Evolutionary conservation across 1,140 invertebrate genomes (phyloP), one percentile per base, ranked within the genome.

Genomic region (Pseudomyrmex cubaensis): DNA sequence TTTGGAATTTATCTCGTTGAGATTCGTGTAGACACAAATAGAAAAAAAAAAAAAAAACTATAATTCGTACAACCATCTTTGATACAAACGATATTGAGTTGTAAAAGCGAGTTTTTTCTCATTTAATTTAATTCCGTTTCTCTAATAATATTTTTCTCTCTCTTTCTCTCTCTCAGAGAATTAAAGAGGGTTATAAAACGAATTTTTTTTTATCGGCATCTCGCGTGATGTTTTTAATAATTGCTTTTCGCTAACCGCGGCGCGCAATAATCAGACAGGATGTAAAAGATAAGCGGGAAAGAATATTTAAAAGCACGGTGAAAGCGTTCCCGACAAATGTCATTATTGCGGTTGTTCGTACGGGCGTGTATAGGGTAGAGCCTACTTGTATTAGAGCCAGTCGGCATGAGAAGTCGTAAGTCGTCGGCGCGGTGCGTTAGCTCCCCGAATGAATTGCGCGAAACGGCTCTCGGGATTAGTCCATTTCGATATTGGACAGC

Each of bases 401-500:
- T 35, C 64, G 69, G 48, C 50, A 50, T 46, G 57, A 25, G 4
- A 10, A 63, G 57, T 82, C 50, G 54, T 85, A 76, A 85, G 46
- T 83, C 73, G 75, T 48, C 61, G 25, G 17, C 17, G 63, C 20
- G 35, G 20, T 86, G 57, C 69, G 20, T 56, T 22, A 20, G 56
- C 13, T 64, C n/a, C 66, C 9, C n/a, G 22, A 85, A 46, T 52
- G 84, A 70, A 85, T 85, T 56, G 63, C 64, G 63, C 72, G 63
- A 76, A 83, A 73, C 80, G 35, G 44, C 64, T 62, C 56, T 57
- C 56, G 25, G 56, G 69, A 87, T 87, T 84, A 84, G 72, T 84
- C 50, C 67, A 84, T 87, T 87, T 78, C 78, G 78, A 86, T 83
- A 86, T 86, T 86, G 59, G 85, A 84, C 85, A 86, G 80, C 72